A percentile compares a stretch with the other conserved stretches of the same genome.
Conservation (phyloP, 35 echinoderm and acorn worm genomes). For the Chiridota heheva region DNA sequence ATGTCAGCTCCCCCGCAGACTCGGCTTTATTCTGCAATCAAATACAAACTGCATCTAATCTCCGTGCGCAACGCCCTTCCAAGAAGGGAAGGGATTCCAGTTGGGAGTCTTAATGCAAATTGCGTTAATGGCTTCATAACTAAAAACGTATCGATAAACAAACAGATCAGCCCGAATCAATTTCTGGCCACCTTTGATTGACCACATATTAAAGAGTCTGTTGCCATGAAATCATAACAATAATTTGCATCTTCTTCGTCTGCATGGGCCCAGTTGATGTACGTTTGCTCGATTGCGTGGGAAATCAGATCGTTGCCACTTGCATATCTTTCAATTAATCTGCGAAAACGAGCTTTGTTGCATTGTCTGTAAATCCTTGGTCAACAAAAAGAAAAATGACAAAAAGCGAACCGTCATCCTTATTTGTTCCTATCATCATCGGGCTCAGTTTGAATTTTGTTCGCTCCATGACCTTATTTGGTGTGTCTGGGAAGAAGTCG, state of each 20-base stretch:
- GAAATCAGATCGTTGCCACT: constrained; percentile 13
- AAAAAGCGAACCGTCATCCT: constrained; percentile 52
- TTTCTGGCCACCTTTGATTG: constrained; percentile 10
- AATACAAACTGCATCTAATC: constrained; percentile 67
- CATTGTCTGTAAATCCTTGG: constrained; percentile 3
- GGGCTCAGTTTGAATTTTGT: constrained; percentile 27
- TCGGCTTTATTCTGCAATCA: constrained; percentile 57
- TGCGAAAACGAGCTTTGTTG: constrained; percentile 10
- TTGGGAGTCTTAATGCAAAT: constrained; percentile 15
- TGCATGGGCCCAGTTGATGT: constrained; percentile 31
- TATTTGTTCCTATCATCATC: constrained; percentile 43
- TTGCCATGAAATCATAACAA: constrained; percentile 46
- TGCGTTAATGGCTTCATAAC: constrained; percentile 30
- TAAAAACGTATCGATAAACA: constrained; percentile 39
- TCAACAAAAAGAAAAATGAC: constrained; percentile 17
- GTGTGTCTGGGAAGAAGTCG: constrained; percentile 41
- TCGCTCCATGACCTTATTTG: constrained; percentile 33
- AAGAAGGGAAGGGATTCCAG: too few relatives aligned
- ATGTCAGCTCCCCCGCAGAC: constrained; percentile 24
- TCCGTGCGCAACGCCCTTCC: constrained; percentile 56
- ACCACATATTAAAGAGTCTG: constrained; percentile 39
- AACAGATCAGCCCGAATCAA: constrained; percentile 3
- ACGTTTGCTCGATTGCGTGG: constrained; percentile 30
- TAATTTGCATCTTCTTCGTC: constrained; percentile 42
- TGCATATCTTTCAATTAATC: constrained; percentile 12